phyloP scores from a whole-genome alignment of 1,140 invertebrate species.

The Helicoverpa armigera region DNA sequence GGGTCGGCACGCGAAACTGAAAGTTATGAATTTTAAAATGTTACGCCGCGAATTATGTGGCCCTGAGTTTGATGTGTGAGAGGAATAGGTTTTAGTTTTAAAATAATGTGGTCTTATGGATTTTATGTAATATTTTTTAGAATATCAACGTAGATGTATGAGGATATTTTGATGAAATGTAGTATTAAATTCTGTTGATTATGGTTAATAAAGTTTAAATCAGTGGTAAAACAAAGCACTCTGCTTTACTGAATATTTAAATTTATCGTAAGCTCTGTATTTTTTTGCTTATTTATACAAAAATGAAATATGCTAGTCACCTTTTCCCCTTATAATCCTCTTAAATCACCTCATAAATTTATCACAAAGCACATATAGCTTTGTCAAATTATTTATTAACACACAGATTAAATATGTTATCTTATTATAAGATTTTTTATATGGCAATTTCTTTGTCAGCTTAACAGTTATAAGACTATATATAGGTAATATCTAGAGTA shows the following conservation, averaged over 20 bases:
- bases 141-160: no score
- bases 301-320: no score
- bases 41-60: background rate
- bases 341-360: background rate
- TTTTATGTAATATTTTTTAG: no score
- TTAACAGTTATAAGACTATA: conserved; percentile 31
- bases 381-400: conserved; percentile 10
- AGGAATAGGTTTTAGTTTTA: no score
- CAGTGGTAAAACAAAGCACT: no score
- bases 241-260: no score
- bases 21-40: conserved; percentile 21
- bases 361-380: background rate
- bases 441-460: conserved; percentile 31
- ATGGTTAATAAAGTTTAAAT: no score
- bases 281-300: no score
- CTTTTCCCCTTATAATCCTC: background rate
- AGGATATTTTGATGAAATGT: no score
- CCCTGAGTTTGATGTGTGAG: background rate
- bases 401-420: conserved; percentile 33
- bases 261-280: no score
- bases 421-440: conserved; percentile 14
- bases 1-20: conserved; percentile 3
- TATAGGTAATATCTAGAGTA: background rate
- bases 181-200: no score
- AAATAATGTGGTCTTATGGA: no score